These are phyloP conservation scores for Habrosyne pyritoides DNA, from an alignment of 2,888 invertebrate genomes.

Conservation along the genomic window DNA sequence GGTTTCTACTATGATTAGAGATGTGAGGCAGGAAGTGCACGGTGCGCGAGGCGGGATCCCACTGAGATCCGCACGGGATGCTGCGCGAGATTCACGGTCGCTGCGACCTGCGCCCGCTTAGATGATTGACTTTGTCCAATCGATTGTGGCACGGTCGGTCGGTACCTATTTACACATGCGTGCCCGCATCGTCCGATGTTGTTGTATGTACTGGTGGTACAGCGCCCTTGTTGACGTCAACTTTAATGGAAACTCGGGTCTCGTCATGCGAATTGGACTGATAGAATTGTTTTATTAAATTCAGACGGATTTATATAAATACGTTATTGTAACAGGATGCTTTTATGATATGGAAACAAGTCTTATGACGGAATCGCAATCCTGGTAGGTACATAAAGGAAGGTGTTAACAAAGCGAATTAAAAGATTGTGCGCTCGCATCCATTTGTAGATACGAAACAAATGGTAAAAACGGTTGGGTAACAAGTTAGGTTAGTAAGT, in stretches of 20 bases:
- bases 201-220: slow-evolving; percentile 46
- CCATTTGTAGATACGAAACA: too few species aligned
- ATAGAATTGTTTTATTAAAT: neutral
- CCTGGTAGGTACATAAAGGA: slow-evolving; percentile 11
- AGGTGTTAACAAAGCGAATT: slow-evolving; percentile 56
- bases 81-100: slow-evolving; percentile 75
- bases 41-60: slow-evolving; percentile 63
- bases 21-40: slow-evolving; percentile 64
- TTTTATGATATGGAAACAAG: neutral
- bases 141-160: slow-evolving; percentile 59
- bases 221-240: slow-evolving; percentile 59
- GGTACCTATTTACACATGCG: slow-evolving; percentile 65
- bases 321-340: neutral
- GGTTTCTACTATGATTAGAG: slow-evolving; percentile 10
- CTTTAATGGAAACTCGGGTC: slow-evolving; percentile 53
- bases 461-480: too few species aligned
- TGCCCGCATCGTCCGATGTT: slow-evolving; percentile 52
- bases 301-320: neutral
- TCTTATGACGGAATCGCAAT: neutral
- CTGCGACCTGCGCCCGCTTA: slow-evolving; percentile 68
- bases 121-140: slow-evolving; percentile 79
- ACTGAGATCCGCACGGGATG: slow-evolving; percentile 62
- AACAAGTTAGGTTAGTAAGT: too few species aligned
- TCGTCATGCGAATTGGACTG: slow-evolving; percentile 23
- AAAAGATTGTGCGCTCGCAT: slow-evolving; percentile 56